A percentile compares a stretch with the other conserved stretches of the same genome.
Evolutionary conservation across 2,113 vertebrate species (phyloP).

Genomic region (Piprites chloris): DNA sequence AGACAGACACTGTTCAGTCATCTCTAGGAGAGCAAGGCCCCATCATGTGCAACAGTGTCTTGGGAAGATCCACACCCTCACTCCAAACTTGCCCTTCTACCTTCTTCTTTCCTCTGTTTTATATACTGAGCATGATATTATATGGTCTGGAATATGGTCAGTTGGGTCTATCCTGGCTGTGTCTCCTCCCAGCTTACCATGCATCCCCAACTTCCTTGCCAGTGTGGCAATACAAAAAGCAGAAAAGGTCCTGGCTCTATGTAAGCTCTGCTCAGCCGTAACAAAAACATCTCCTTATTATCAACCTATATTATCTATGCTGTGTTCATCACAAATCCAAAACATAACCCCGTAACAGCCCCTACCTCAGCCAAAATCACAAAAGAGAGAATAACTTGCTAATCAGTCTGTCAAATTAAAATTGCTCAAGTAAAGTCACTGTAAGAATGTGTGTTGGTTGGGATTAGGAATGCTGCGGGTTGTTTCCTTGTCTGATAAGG

Average conservation of each 20-base stretch:
- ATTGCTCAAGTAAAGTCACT: not conserved
- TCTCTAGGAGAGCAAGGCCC: not conserved
- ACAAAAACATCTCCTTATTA: not conserved
- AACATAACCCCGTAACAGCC: not conserved
- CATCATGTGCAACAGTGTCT: not conserved
- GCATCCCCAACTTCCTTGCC: not conserved
- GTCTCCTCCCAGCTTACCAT: not conserved
- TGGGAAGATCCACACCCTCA: not conserved
- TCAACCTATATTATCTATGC: too few relatives aligned
- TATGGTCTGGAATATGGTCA: not conserved
- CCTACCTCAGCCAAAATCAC: not conserved
- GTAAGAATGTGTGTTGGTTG: rapidly evolving
- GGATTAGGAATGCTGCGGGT: not conserved
- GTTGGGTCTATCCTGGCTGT: not conserved
- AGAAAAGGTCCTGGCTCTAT: not conserved
- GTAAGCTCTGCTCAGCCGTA: not conserved
- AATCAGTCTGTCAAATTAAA: not conserved
- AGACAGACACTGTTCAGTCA: not conserved
- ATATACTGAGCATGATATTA: not conserved
- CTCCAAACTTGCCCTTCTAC: not conserved
- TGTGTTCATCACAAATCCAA: not conserved
- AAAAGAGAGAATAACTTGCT: not conserved
- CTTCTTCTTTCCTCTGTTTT: not conserved
- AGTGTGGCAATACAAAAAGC: not conserved
- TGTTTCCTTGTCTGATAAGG: not conserved